These are phyloP conservation scores for Larimichthys crocea DNA, from an alignment of 2,113 vertebrate genomes.

Conservation along the genomic window DNA sequence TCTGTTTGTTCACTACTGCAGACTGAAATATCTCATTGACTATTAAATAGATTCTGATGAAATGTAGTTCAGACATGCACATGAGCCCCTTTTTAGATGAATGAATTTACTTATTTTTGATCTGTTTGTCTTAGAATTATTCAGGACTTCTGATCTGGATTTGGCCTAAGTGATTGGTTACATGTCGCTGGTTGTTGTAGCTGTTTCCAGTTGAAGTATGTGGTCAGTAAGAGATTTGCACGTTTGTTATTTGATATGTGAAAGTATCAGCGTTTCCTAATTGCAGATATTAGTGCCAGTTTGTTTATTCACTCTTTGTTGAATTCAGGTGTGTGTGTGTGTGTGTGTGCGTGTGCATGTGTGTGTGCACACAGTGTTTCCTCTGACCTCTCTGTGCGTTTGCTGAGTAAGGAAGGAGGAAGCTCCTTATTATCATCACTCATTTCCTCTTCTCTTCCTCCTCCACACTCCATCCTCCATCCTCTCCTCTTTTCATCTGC, in stretches of 20 bases:
- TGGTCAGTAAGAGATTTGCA: not conserved
- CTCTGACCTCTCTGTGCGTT: slow-evolving; percentile 28
- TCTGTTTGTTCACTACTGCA: not conserved
- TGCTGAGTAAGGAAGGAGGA: slow-evolving; percentile 71
- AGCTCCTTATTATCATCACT: slow-evolving; percentile 62
- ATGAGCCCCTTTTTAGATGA: too few relatives aligned
- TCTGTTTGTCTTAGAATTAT: too few relatives aligned
- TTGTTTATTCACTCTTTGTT: not conserved
- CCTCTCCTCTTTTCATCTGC: slow-evolving; percentile 29
- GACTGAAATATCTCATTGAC: not conserved
- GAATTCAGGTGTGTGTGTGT: not conserved
- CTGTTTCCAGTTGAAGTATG: too few relatives aligned
- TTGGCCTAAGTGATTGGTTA: not conserved
- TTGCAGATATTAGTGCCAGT: not conserved
- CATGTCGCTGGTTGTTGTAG: not conserved
- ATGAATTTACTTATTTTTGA: too few relatives aligned
- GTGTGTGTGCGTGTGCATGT: not conserved
- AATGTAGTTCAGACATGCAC: too few relatives aligned
- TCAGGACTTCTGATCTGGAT: too few relatives aligned
- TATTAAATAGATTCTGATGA: too few relatives aligned
- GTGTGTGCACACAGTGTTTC: not conserved
- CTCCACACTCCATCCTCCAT: not conserved
- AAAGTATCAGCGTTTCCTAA: not conserved
- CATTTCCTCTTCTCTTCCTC: slow-evolving; percentile 48
- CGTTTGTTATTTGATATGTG: not conserved